Percentiles rank a stretch among this genome's conserved stretches.
phyloP scores from a whole-genome alignment of 2,113 vertebrate species.

The Dermatemys mawii region DNA sequence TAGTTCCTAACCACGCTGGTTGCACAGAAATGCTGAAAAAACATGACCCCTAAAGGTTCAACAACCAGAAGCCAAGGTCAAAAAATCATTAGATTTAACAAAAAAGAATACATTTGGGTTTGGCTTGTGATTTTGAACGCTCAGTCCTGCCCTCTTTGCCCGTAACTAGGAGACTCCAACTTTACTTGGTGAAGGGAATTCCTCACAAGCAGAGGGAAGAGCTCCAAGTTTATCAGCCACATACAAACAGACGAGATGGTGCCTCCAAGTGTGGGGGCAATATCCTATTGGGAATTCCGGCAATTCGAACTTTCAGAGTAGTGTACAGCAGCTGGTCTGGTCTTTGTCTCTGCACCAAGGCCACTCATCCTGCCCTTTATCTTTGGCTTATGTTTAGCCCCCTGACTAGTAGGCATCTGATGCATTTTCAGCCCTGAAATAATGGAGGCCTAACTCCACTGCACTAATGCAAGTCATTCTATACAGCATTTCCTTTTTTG shows the following conservation, averaged over 20 bases:
- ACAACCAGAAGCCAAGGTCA: not conserved
- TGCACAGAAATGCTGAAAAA: not conserved
- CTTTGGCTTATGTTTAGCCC: not conserved
- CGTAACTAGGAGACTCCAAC: not conserved
- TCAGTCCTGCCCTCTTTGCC: not conserved
- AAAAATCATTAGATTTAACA: not conserved
- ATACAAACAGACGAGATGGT: not conserved
- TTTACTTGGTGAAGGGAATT: not conserved
- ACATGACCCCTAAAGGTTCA: not conserved
- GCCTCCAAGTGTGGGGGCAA: not conserved
- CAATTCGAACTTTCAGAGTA: conserved; percentile 3
- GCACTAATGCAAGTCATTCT: not conserved
- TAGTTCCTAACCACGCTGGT: not conserved
- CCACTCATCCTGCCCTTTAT: not conserved
- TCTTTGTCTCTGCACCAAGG: not conserved
- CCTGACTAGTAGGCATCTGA: not conserved
- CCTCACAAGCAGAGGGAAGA: not conserved
- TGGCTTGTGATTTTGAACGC: not conserved
- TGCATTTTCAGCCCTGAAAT: not conserved
- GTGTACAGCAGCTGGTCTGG: not conserved
- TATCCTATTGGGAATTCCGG: not conserved
- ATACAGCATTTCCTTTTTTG: not conserved
- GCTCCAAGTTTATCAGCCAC: not conserved
- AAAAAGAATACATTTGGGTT: not conserved
- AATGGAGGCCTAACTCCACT: conserved; percentile 29